Evolutionary conservation across 2,888 invertebrate species (phyloP), one percentile per base, ranked within the genome.

Genomic region (Adela reaumurella): DNA sequence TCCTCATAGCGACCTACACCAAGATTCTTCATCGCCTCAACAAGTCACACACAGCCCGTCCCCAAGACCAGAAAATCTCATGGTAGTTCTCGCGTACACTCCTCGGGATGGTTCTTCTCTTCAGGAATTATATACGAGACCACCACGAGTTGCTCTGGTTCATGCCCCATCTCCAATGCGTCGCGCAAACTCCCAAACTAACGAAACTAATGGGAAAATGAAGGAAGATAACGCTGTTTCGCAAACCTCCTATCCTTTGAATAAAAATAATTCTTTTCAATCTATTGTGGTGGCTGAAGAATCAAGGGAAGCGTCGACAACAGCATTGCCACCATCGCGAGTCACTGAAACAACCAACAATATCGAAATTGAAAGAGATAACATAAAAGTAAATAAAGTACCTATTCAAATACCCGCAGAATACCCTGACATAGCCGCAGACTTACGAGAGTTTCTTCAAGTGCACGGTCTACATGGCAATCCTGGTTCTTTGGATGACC

Each of bases 21-120:
- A 5, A 10, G 54, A 59, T 46, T 51, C 59, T 19, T 52, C 60
- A 17, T 49, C 55, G n/a, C 53, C 60, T 10, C 52, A 58, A 8
- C 56, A 56, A n/a, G 16, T 47, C 11, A 55, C 62, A 29, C 68
- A 71, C 58, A 62, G 60, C 8, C 67, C 70, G 8, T 73, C 73
- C 2, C 68, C 65, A 48, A 61, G 59, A 46, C 58, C 56, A 41
- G 62, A 63, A 44, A 58, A 67, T 8, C 62, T 88, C 17, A 85
- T 84, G 81, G 82, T 88, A 0, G 88, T 88, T 1, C 65, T 87
- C 55, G 88, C 89, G 0, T 83, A 85, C 57, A 81, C 84, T 45
- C 77, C 83, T 5, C 68, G 83, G 35, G 81, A 83, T 55, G 74
- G 80, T 1, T 74, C 79, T 1, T 72, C 78, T 3, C 67, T 88